Conservation (phyloP, 2,113 vertebrate species). For the Cyphomyrus plagiostoma region DNA sequence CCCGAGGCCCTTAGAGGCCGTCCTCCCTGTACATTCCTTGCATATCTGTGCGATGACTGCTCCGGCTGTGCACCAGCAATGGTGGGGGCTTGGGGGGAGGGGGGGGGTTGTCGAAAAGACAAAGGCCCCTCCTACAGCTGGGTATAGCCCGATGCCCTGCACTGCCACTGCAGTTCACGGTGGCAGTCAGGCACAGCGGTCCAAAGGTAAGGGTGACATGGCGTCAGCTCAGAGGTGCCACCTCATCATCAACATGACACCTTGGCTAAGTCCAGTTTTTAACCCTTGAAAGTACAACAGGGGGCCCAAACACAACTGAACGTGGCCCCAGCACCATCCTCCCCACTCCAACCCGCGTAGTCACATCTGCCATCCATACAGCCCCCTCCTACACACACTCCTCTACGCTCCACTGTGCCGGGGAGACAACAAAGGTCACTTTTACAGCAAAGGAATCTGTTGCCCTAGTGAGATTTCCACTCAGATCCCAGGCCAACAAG, state of each 20-base stretch:
- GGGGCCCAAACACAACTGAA: neutral
- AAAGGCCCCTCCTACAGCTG: neutral
- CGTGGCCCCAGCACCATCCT: neutral
- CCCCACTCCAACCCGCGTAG: neutral
- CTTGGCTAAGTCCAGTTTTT: neutral
- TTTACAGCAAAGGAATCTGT: conserved; percentile 56
- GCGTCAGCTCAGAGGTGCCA: neutral
- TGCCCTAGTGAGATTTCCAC: conserved; percentile 48
- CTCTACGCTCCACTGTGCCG: neutral
- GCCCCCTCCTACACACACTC: conserved; percentile 27
- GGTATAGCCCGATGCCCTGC: neutral
- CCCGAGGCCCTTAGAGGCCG: neutral
- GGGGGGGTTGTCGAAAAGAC: neutral
- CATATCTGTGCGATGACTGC: conserved; percentile 3
- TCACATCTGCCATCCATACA: conserved; percentile 44
- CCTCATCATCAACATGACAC: neutral
- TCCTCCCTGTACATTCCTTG: conserved; percentile 11
- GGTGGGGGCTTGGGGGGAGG: neutral
- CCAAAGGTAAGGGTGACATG: neutral
- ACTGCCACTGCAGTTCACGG: neutral
- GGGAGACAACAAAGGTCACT: conserved; percentile 46
- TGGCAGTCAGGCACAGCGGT: neutral
- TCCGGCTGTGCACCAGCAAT: neutral
- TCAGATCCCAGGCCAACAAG: conserved; percentile 9
- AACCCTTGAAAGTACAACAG: neutral